Percentiles rank a stretch among this genome's conserved stretches.
Evolutionary conservation across 2,888 invertebrate species (phyloP).

Genomic region (Acronicta psi): DNA sequence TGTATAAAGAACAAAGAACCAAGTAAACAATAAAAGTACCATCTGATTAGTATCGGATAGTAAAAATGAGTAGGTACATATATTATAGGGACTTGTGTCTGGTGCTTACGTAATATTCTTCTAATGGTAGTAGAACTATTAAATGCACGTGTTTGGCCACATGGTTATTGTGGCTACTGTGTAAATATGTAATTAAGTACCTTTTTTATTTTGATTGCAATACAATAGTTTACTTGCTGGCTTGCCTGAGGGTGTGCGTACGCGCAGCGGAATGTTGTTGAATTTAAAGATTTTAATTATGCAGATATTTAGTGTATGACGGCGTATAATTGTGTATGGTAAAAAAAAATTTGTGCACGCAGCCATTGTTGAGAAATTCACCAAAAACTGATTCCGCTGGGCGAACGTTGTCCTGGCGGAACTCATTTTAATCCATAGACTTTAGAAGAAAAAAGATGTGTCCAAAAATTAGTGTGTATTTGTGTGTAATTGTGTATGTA

Average conservation of each 20-base stretch:
- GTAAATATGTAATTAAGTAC: constrained; percentile 34
- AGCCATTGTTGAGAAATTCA: too few species aligned
- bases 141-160: constrained; percentile 42
- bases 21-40: constrained; percentile 6
- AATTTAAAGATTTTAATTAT: too few species aligned
- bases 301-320: too few species aligned
- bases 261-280: too few species aligned
- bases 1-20: background rate
- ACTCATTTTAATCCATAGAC: too few species aligned
- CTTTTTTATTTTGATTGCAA: constrained; percentile 26
- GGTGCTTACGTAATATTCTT: constrained; percentile 23
- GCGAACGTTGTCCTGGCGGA: too few species aligned
- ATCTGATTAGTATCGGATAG: constrained; percentile 5
- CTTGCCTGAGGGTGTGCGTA: constrained; percentile 17
- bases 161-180: constrained; percentile 21
- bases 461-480: too few species aligned
- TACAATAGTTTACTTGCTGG: constrained; percentile 32
- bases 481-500: too few species aligned
- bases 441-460: too few species aligned
- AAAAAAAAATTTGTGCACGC: too few species aligned
- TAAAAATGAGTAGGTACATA: constrained; percentile 14
- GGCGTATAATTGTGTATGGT: too few species aligned
- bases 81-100: background rate
- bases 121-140: constrained; percentile 29
- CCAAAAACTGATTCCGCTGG: too few species aligned